A percentile compares a stretch with the other conserved stretches of the same genome.
These are phyloP conservation scores for Elysia crispata DNA, from an alignment of 2,888 invertebrate species.

Conservation along the genomic window DNA sequence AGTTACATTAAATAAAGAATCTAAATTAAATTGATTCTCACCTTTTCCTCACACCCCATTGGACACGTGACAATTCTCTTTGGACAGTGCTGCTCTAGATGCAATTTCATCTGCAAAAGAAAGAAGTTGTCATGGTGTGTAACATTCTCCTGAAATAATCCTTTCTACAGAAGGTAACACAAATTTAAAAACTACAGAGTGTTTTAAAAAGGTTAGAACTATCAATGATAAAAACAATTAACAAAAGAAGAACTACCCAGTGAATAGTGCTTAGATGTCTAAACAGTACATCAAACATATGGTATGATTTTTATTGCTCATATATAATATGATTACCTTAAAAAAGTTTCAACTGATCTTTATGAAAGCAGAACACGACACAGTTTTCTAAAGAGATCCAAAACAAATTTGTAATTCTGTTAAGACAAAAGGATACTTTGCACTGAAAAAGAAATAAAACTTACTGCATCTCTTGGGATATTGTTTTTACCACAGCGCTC, in stretches of 20 bases:
- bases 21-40: slow-evolving; percentile 5
- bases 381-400: slow-evolving; percentile 42
- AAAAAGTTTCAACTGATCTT: background rate
- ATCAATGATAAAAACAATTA: background rate
- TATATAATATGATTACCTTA: no score
- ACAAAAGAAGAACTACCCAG: no score
- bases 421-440: no score
- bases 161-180: no score
- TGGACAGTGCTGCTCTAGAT: slow-evolving; percentile 60
- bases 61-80: slow-evolving; percentile 59
- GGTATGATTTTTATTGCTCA: no score
- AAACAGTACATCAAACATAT: no score
- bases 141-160: no score
- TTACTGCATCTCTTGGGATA: slow-evolving; percentile 59
- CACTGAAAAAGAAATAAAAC: slow-evolving; percentile 20
- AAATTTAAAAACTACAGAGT: background rate
- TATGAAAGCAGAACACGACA: background rate
- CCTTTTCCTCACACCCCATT: slow-evolving; percentile 54
- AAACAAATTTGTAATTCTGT: no score
- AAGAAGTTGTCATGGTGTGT: background rate
- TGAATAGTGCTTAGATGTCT: no score
- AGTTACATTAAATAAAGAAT: no score
- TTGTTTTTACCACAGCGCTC: slow-evolving; percentile 60
- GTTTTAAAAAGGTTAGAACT: background rate
- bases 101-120: slow-evolving; percentile 54